A percentile compares a stretch with the other conserved stretches of the same genome.
Conservation (phyloP, 1,140 invertebrate species). For the Patella vulgata region DNA sequence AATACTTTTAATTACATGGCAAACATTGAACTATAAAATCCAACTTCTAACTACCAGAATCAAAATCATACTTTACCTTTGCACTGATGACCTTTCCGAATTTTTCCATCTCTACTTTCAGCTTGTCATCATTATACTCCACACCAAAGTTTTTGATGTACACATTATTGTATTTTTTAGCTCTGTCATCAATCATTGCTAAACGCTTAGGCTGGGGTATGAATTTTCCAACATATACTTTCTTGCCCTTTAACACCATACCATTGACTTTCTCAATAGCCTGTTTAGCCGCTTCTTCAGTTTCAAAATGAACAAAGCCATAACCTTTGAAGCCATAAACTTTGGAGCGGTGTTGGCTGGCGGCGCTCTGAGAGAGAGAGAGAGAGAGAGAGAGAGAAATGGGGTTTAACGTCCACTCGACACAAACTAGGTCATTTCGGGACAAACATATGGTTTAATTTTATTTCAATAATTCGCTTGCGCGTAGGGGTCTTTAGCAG, state of each 20-base stretch:
- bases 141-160: conserved; percentile 99
- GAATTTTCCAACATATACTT: conserved; percentile 96
- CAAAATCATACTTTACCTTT: conserved; percentile 70
- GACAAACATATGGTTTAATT: no score
- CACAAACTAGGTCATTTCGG: no score
- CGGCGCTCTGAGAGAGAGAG: conserved; percentile 73
- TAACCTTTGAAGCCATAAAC: no score
- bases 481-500: no score
- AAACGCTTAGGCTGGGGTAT: conserved; percentile 96
- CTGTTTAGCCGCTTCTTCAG: conserved; percentile 97
- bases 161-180: conserved; percentile 98
- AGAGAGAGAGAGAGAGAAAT: no score
- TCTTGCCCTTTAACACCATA: conserved; percentile 92
- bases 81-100: conserved; percentile 95
- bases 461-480: no score
- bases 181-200: conserved; percentile 95
- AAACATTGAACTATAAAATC: background rate
- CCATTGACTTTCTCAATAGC: conserved; percentile 97
- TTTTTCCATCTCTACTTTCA: conserved; percentile 93
- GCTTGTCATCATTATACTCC: conserved; percentile 91
- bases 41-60: no score
- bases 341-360: conserved; percentile 96
- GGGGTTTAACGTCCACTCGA: no score
- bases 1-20: background rate
- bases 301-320: conserved; percentile 99